Evolutionary conservation across 2,113 vertebrate genomes (phyloP), one percentile per base, ranked within the genome.

Genomic region (Galemys pyrenaicus): DNA sequence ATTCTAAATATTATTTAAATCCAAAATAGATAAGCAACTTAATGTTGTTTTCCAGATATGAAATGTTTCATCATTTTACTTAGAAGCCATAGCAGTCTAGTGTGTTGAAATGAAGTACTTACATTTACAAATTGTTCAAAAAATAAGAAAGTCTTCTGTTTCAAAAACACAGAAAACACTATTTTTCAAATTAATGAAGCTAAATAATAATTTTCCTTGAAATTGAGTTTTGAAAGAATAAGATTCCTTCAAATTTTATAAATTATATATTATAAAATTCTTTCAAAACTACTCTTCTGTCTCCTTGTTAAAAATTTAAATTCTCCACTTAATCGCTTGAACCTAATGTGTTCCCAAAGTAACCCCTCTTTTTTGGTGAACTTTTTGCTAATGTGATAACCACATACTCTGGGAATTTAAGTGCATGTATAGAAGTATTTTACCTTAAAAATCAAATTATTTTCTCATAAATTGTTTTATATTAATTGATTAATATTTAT

Each of bases 111-210:
- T 12, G 75, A 62, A 64, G 70, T 78, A 51, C 9, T 74, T 75
- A 39, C 9, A 54, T 39, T 95, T 95, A 51, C 2, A 70, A 80
- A 44, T 5, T 87, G 1, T 28, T 49, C 10, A 77, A 80, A 79
- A 82, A 54, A 20, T 80, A 32, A 51, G 20, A 17, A 90, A 56
- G 13, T 7, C 16, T 78, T 17, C 75, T 92, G 62, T 77, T 88
- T 95, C 6, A 89, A 91, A 71, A 89, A 71, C 62, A 67, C 8
- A 39, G 13, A 9, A 83, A n/a, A 84, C 3, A 15, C 54, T 54
- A 46, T 60, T 71, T 95, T 93, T 95, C 35, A 46, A 71, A 4
- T 94, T 91, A 80, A 54, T 51, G 41, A 79, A 70, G 54, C 41
- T 91, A 89, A 93, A 93, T 68, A 93, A 22, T 82, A 56, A 17